A percentile compares a stretch with the other conserved stretches of the same genome.
Conservation (phyloP, 2,113 vertebrate species). For the Gambusia holbrooki region DNA sequence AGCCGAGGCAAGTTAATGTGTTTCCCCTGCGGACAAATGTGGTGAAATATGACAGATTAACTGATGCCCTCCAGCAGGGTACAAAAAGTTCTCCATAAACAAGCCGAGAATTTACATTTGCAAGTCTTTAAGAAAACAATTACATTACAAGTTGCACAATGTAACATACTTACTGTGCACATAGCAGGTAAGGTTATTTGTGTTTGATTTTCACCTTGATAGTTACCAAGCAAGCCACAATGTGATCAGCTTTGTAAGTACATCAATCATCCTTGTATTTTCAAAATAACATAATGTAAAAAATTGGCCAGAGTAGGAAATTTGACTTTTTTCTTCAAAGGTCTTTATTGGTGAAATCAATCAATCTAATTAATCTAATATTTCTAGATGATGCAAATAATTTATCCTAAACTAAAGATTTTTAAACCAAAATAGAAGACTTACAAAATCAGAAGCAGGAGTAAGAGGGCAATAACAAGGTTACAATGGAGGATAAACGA, state of each 20-base stretch:
- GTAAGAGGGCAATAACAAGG: too few species aligned
- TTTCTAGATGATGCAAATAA: background rate
- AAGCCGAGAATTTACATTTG: slow-evolving; percentile 25
- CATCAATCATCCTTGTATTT: background rate
- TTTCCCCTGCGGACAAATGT: slow-evolving; percentile 51
- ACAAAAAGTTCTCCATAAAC: slow-evolving; percentile 34
- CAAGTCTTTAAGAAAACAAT: slow-evolving; percentile 24
- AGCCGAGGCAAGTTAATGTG: slow-evolving; percentile 68
- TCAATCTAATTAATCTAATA: background rate
- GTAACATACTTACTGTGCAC: slow-evolving; percentile 1
- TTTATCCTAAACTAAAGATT: background rate
- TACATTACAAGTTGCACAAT: slow-evolving; percentile 33
- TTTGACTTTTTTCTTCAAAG: background rate
- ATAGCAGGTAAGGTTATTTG: background rate
- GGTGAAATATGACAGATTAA: slow-evolving; percentile 56
- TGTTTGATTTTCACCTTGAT: slow-evolving; percentile 3
- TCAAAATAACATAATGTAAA: background rate
- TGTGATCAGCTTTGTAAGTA: background rate
- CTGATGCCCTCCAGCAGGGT: slow-evolving; percentile 38
- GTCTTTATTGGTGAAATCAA: background rate
- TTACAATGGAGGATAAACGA: too few species aligned
- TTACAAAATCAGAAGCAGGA: too few species aligned
- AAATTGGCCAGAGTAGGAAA: background rate
- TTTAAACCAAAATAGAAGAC: too few species aligned
- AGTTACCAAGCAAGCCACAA: background rate